These are phyloP conservation scores for Pangasius macronema DNA, from an alignment of 2,797 vertebrate genomes.

Conservation along the genomic window DNA sequence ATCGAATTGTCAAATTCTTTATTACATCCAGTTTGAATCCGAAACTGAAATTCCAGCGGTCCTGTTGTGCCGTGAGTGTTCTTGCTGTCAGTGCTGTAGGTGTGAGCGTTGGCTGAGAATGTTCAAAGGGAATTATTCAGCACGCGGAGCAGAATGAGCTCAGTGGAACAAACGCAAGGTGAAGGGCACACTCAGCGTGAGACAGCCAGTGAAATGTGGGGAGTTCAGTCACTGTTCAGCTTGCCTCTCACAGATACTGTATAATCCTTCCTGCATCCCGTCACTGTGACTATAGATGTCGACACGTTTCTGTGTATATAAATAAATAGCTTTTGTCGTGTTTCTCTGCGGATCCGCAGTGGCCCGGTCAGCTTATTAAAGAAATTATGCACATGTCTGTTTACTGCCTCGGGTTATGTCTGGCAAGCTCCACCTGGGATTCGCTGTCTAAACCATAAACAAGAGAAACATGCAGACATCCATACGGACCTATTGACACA, in stretches of 20 bases:
- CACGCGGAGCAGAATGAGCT: constrained; percentile 45
- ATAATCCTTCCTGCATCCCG: constrained; percentile 6
- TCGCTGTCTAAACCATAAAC: constrained; percentile 38
- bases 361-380: constrained; percentile 48
- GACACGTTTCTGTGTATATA: background rate
- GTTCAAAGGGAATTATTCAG: constrained; percentile 77
- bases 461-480: constrained; percentile 37
- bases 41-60: background rate
- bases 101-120: constrained; percentile 12
- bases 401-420: constrained; percentile 38
- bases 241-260: background rate
- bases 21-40: background rate
- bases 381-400: constrained; percentile 49
- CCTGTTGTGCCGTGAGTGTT: background rate
- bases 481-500: constrained; percentile 34
- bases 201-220: constrained; percentile 27
- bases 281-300: background rate
- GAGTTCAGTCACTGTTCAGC: background rate
- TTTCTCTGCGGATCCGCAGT: constrained; percentile 9
- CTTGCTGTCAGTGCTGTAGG: background rate
- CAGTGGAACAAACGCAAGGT: constrained; percentile 64
- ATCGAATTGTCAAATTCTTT: background rate
- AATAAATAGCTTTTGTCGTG: constrained; percentile 22
- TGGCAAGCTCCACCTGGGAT: constrained; percentile 40
- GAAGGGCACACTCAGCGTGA: constrained; percentile 55